These are phyloP conservation scores for Tenebrosternarchus preto DNA, from an alignment of 2,113 vertebrate genomes.

Conservation along the genomic window DNA sequence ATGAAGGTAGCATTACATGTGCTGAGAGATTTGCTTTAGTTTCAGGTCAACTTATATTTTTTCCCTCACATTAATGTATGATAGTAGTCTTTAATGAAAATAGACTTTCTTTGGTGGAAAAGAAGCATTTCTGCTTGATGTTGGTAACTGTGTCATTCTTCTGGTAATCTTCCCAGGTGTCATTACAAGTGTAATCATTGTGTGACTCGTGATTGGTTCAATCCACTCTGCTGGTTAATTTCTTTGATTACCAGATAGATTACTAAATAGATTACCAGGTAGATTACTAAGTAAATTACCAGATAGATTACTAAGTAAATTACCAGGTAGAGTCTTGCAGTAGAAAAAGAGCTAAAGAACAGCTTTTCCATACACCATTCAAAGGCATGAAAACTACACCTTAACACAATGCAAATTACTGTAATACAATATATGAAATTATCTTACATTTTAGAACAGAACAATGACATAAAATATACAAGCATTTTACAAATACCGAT, in stretches of 20 bases:
- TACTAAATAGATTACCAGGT: slow-evolving; percentile 35
- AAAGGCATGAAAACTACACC: no score
- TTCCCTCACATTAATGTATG: neutral
- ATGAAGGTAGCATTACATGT: neutral
- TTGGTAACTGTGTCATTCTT: slow-evolving; percentile 15
- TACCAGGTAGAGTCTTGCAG: slow-evolving; percentile 31
- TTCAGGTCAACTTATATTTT: neutral
- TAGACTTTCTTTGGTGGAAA: no score
- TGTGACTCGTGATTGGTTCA: slow-evolving; percentile 42
- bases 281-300: slow-evolving; percentile 35
- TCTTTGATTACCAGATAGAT: slow-evolving; percentile 37
- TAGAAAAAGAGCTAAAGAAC: no score
- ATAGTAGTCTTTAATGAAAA: neutral
- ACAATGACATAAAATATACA: no score
- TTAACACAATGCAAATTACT: no score
- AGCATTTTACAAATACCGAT: no score
- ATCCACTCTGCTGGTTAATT: slow-evolving; percentile 23
- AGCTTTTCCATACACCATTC: no score
- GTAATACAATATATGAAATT: no score
- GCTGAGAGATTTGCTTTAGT: neutral
- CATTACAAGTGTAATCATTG: slow-evolving; percentile 36
- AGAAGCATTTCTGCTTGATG: neutral
- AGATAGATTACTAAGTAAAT: slow-evolving; percentile 36
- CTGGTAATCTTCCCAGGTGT: slow-evolving; percentile 23
- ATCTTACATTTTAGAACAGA: no score